Percentiles rank a stretch among this genome's conserved stretches.
These are phyloP conservation scores for Psilanteris sp. DNA, from an alignment of 1,140 invertebrate species.

Conservation along the genomic window DNA sequence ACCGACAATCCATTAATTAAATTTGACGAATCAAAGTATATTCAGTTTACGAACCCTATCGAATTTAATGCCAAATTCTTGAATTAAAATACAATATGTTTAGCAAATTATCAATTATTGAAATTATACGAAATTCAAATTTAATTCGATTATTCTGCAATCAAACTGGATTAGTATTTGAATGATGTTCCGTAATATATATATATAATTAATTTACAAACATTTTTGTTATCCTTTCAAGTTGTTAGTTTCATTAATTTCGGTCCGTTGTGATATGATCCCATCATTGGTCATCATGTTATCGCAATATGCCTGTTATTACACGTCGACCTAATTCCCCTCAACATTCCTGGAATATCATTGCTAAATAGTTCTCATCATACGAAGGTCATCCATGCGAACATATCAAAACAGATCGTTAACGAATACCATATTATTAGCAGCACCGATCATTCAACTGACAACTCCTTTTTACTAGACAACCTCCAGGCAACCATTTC, in stretches of 20 bases:
- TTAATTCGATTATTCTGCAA: too few relatives aligned
- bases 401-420: conserved; percentile 38
- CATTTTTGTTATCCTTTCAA: too few relatives aligned
- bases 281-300: conserved; percentile 29
- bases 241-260: conserved; percentile 1
- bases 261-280: conserved; percentile 1
- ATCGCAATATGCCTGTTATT: conserved; percentile 38
- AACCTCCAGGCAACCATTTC: conserved; percentile 65
- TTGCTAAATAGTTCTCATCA: conserved; percentile 39
- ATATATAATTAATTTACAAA: too few relatives aligned
- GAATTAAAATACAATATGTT: too few relatives aligned
- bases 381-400: conserved; percentile 8
- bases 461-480: conserved; percentile 28
- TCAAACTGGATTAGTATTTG: too few relatives aligned
- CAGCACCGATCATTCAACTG: conserved; percentile 12
- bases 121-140: too few relatives aligned
- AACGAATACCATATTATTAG: conserved; percentile 34
- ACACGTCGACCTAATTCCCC: conserved; percentile 39
- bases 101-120: too few relatives aligned
- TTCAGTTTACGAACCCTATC: too few relatives aligned
- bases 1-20: too few relatives aligned
- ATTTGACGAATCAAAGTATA: too few relatives aligned
- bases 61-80: too few relatives aligned
- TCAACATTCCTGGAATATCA: conserved; percentile 38
- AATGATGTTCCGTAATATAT: too few relatives aligned